Evolutionary conservation across 2,888 invertebrate species (phyloP).

Genomic region (Lithophane socia): DNA sequence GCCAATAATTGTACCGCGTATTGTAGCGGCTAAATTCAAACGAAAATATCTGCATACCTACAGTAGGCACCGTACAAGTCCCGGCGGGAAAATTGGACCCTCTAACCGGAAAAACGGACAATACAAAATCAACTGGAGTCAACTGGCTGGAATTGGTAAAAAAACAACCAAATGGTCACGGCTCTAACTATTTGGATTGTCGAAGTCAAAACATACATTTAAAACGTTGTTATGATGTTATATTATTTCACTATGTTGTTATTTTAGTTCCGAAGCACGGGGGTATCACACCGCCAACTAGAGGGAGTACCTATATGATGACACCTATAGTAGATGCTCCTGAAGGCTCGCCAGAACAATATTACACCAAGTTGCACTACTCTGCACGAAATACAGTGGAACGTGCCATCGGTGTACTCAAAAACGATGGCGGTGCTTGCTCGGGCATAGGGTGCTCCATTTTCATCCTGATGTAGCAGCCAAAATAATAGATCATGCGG

Average conservation of each 20-base stretch:
- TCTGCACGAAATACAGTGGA: constrained; percentile 23
- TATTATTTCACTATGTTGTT: neutral
- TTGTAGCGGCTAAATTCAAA: neutral
- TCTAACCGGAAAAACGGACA: constrained; percentile 39
- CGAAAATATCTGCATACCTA: neutral
- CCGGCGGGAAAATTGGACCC: constrained; percentile 19
- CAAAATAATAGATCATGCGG: neutral
- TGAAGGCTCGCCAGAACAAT: constrained; percentile 24
- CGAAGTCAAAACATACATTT: neutral
- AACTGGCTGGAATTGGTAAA: constrained; percentile 32
- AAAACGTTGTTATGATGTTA: neutral
- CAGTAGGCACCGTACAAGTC: neutral
- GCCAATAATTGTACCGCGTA: neutral
- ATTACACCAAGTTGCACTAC: constrained; percentile 19
- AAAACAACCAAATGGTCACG: constrained; percentile 18
- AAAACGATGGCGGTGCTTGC: constrained; percentile 14
- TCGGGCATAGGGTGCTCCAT: constrained; percentile 10
- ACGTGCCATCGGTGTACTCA: constrained; percentile 18
- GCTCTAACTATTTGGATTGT: constrained; percentile 11
- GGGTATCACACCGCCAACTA: neutral
- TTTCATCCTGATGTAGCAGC: neutral
- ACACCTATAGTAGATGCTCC: constrained; percentile 12
- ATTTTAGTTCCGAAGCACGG: neutral
- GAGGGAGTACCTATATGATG: constrained; percentile 34
- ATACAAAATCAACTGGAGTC: constrained; percentile 31